Base-by-base conservation (phyloP, 2,888 invertebrate species). In the Torymus texanus region DNA sequence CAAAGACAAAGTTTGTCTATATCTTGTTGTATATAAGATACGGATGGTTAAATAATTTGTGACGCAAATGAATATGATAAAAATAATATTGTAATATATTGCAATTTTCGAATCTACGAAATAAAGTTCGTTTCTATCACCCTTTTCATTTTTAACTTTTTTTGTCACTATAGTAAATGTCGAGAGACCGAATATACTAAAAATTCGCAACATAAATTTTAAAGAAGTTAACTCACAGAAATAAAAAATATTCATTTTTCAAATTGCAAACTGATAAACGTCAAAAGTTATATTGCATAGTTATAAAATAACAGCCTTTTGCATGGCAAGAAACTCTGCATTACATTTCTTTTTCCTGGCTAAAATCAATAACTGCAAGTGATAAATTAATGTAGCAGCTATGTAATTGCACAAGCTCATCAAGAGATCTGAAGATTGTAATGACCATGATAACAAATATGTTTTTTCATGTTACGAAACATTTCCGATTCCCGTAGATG, bases 111-210 rank as follows among this genome's bases (percentile, higher is more conserved):
- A 75, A 0, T 1, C 41, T 1, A 41, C 16, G 13, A 79, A 75
- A 18, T 53, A 14, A 2, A 12, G 0, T 3, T 66, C 29, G 0
- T 13, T 8, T 11, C 11, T 10, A 24, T 41, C 8, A 12, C 24
- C 29, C 14, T 56, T 53, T 11, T 21, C 18, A 3, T 65, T 53
- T 41, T 14, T 24, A 1, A 8, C 1, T 50, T 51, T 51, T 56
- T 50, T 67, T 4, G 3, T 10, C 8, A 50, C 51, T 3, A 58
- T 1, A 8, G 58, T 53, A 59, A 75, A 65, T 0, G 75, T 29
- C 1, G 71, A 29, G 0, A 79, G 41, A 11, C 79, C 79, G 16
- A 79, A 70, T 8, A 79, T 1, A 14, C 18, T 71, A 18, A 79
- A 75, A n/a, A 79, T 14, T 2, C n/a, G 11, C 13, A 78, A n/a